phyloP scores from a whole-genome alignment of 2,113 vertebrate species.

The Campylomormyrus numenius region DNA sequence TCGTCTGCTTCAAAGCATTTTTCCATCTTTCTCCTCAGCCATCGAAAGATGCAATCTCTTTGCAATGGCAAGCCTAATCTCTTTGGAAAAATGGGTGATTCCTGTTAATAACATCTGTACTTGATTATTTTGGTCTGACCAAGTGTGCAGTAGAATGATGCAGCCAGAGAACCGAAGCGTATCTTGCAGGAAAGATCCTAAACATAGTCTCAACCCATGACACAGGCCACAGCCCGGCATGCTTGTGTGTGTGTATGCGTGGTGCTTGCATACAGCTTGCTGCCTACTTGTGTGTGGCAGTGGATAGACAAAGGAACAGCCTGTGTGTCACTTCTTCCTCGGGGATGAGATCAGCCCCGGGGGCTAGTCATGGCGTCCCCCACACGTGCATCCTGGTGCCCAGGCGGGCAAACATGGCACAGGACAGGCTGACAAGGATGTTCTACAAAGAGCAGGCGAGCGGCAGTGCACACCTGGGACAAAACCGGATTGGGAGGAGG shows the following conservation, averaged over 20 bases:
- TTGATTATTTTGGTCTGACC: neutral
- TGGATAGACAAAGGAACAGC: constrained; percentile 61
- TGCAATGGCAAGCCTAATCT: neutral
- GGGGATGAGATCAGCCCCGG: constrained; percentile 58
- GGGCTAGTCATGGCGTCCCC: constrained; percentile 51
- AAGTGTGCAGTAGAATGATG: neutral
- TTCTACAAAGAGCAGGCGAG: neutral
- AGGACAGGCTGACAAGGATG: neutral
- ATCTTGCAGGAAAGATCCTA: neutral
- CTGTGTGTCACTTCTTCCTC: constrained; percentile 66
- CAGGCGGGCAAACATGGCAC: neutral
- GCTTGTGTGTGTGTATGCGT: constrained; percentile 27
- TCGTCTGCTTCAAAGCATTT: constrained; percentile 66
- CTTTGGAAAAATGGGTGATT: neutral
- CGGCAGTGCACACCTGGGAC: neutral
- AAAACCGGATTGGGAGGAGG: neutral
- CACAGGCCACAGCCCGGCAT: neutral
- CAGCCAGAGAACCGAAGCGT: neutral
- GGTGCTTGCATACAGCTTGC: constrained; percentile 25
- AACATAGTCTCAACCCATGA: neutral
- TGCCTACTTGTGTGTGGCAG: neutral
- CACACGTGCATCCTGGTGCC: constrained; percentile 61
- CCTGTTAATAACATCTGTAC: neutral
- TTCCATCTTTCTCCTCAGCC: neutral
- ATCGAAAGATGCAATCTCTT: constrained; percentile 15